Evolutionary conservation across 1,140 invertebrate genomes (phyloP), one percentile per base, ranked within the genome.

Genomic region (Drosophila malerkotliana): DNA sequence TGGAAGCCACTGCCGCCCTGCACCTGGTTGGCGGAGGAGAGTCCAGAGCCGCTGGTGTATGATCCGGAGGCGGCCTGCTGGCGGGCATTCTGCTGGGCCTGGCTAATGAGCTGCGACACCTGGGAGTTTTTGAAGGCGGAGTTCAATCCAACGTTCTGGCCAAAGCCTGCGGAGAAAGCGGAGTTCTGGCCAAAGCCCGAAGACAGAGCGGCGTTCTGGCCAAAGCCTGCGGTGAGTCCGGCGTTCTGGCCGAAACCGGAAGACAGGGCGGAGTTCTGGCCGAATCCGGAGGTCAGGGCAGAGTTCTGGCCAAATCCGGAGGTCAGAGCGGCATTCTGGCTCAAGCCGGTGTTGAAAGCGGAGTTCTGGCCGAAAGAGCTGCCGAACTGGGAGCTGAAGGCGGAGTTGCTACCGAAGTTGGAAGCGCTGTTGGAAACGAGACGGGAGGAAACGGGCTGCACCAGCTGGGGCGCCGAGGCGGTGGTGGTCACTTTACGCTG

Each of bases 401-500:
- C 77, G 8, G 49, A 7, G 21, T 71, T 79, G 44, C 48, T 45
- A 39, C 76, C 77, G 1, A 79, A 79, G 49, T 52, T 72, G 37
- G 72, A 66, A 39, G 59, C 72, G 0, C 44, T 0, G 9, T 73
- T 77, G 8, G 63, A 9, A 21, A 41, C 63, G 12, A 64, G 57
- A 32, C 67, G 60, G n/a, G 62, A 44, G 6, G 69, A 4, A 2
- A 2, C 15, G 8, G 79, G 82, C 37, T 78, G 66, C 0, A 84
- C 21, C n/a, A 89, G 12, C 63, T 85, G 77, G 15, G 68, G 84
- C 1, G 64, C 66, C 4, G 73, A 72, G 6, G 62, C 54, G 5
- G 72, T 82, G 61, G 64, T 84, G 32, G 81, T 83, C 6, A 91
- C 78, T 54, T 68, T 72, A 32, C 74, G 72, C 26, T 83, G 75